Evolutionary conservation across 2,113 vertebrate genomes (phyloP), one percentile per base, ranked within the genome.

Genomic region (Heteronetta atricapilla): DNA sequence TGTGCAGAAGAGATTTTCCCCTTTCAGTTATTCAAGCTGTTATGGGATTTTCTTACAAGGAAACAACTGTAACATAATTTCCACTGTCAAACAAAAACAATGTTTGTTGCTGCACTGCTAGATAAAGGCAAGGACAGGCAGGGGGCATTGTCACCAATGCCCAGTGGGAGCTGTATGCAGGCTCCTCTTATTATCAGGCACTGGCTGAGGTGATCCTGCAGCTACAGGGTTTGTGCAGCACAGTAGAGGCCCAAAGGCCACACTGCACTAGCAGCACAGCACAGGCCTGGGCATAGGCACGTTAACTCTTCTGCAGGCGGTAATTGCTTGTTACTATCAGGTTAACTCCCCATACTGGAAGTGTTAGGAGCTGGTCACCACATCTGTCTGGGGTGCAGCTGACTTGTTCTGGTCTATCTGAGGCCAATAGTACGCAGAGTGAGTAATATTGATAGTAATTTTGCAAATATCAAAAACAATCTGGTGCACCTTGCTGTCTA

Each of bases 181-280:
- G 46, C 29, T 55, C 10, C 28, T 53, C 60, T 55, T 6, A 0
- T 42, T 68, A 31, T 16, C 3, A 1, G 0, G 2, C 25, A n/a
- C 33, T 2, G 77, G 63, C 40, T 29, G 34, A 42, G 63, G 26
- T 64, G 46, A 2, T 20, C 56, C 48, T 52, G 87, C 42, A 36
- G 56, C 77, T 10, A 1, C 4, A 19, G 22, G 21, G 3, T 52
- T 42, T 44, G 42, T 46, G 44, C 50, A 26, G 55, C 55, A 42
- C 62, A 60, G 9, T 40, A 3, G 8, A 10, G 58, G 28, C 48
- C 56, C 18, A 28, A 29, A 64, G 75, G 22, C 50, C 19, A 14
- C 1, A 1, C 48, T 28, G 48, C 17, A 8, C 1, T 0, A 1
- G 3, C 42, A 33, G 22, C 44, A 10, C 20, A 14, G 46, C 44